Conservation (phyloP, 2,888 invertebrate genomes). For the Drosophila koepferae region DNA sequence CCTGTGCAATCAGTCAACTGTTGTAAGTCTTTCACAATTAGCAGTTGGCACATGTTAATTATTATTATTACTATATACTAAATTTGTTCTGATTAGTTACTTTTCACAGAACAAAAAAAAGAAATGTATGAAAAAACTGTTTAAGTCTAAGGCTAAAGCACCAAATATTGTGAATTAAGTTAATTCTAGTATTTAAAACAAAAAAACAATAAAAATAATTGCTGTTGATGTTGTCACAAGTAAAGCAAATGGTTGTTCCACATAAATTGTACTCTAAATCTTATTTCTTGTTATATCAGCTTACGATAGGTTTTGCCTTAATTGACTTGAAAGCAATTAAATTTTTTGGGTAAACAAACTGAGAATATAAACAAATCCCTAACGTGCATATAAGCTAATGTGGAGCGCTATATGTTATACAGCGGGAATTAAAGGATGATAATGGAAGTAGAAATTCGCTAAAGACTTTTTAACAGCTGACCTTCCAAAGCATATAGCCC, state of each 20-base stretch:
- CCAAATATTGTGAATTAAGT: slow-evolving; percentile 67
- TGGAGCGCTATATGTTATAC: neutral
- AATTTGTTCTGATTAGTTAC: slow-evolving; percentile 26
- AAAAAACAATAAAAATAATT: neutral
- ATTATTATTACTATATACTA: slow-evolving; percentile 4
- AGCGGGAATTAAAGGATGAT: neutral
- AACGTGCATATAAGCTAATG: neutral
- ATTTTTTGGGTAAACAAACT: neutral
- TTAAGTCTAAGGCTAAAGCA: slow-evolving; percentile 62
- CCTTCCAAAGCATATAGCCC: neutral
- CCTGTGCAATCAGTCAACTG: slow-evolving; percentile 29
- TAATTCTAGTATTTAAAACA: slow-evolving; percentile 39
- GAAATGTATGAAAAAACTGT: slow-evolving; percentile 3
- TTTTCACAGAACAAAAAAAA: slow-evolving; percentile 12
- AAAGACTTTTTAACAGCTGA: neutral
- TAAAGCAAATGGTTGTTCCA: slow-evolving; percentile 39
- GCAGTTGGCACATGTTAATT: slow-evolving; percentile 15
- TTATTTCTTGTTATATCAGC: neutral
- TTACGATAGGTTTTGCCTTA: neutral
- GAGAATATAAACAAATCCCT: neutral
- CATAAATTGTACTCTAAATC: no score
- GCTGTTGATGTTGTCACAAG: slow-evolving; percentile 28
- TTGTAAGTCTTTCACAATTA: slow-evolving; percentile 7
- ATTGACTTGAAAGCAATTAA: neutral
- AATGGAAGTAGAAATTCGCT: neutral